These are phyloP conservation scores for Pedetes capensis DNA, from an alignment of 2,113 vertebrate genomes.

Conservation along the genomic window DNA sequence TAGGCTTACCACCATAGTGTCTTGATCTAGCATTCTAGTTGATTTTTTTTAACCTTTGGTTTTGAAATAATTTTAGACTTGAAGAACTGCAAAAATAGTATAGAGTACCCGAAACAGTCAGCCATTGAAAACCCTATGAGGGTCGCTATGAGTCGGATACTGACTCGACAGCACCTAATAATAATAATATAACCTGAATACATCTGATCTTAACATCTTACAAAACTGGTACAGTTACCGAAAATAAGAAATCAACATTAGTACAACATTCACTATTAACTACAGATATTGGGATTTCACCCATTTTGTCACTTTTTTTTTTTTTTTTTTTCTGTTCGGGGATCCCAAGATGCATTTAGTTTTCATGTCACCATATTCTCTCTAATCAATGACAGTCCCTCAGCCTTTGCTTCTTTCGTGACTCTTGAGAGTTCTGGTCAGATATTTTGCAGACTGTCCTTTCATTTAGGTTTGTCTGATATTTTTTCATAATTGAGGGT, in stretches of 20 bases:
- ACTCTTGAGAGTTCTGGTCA: not conserved
- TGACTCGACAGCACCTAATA: too few relatives aligned
- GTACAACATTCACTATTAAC: not conserved
- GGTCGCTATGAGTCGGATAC: too few relatives aligned
- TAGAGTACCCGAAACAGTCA: too few relatives aligned
- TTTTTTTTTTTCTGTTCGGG: too few relatives aligned
- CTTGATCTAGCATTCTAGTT: too few relatives aligned
- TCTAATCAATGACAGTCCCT: not conserved
- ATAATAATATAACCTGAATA: too few relatives aligned
- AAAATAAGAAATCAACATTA: not conserved
- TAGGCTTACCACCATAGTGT: too few relatives aligned
- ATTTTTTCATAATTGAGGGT: not conserved
- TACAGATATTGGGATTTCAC: not conserved
- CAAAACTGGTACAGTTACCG: not conserved
- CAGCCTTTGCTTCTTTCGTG: not conserved
- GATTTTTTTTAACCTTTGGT: too few relatives aligned
- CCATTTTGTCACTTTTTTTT: not conserved
- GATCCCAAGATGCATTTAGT: not conserved
- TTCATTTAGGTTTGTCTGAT: not conserved
- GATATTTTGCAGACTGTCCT: not conserved
- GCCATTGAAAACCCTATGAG: too few relatives aligned
- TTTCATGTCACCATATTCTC: not conserved
- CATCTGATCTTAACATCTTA: not conserved
- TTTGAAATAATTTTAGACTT: too few relatives aligned
- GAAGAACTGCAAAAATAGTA: too few relatives aligned